phyloP scores from a whole-genome alignment of 2,113 vertebrate genomes.

The Prinia subflava region DNA sequence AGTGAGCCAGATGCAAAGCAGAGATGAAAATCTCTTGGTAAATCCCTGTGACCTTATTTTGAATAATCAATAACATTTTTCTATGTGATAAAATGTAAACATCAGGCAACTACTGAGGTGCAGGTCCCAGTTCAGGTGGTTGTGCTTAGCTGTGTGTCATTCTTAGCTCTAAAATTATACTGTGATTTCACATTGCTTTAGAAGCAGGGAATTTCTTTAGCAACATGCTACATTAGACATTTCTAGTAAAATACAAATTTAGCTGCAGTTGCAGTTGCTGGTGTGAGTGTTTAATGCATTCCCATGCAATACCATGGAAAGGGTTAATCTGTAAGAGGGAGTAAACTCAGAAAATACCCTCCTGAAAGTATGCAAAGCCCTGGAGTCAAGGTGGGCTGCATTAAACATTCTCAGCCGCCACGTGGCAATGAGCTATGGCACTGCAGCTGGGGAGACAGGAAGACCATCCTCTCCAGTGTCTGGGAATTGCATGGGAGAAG shows the following conservation, averaged over 20 bases:
- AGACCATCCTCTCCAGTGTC: accelerated
- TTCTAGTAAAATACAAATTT: neutral
- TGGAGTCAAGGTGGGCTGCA: no score
- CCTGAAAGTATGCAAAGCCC: accelerated
- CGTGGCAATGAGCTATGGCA: neutral
- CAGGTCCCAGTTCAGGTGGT: neutral
- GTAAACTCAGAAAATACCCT: neutral
- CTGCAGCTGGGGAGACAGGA: neutral
- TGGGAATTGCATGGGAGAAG: neutral
- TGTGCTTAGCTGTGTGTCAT: neutral
- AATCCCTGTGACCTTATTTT: neutral
- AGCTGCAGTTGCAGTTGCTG: neutral
- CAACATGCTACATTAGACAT: neutral
- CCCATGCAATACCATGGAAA: neutral
- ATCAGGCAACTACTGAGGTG: neutral
- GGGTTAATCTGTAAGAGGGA: neutral
- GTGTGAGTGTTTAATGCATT: neutral
- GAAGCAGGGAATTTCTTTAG: neutral
- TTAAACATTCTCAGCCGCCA: neutral
- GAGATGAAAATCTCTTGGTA: neutral
- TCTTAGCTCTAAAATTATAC: neutral
- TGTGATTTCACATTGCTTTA: neutral
- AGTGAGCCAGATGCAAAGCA: neutral
- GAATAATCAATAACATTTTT: neutral
- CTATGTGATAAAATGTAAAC: neutral